Conservation (phyloP, 2,888 invertebrate genomes). For the Saturnia pavonia region DNA sequence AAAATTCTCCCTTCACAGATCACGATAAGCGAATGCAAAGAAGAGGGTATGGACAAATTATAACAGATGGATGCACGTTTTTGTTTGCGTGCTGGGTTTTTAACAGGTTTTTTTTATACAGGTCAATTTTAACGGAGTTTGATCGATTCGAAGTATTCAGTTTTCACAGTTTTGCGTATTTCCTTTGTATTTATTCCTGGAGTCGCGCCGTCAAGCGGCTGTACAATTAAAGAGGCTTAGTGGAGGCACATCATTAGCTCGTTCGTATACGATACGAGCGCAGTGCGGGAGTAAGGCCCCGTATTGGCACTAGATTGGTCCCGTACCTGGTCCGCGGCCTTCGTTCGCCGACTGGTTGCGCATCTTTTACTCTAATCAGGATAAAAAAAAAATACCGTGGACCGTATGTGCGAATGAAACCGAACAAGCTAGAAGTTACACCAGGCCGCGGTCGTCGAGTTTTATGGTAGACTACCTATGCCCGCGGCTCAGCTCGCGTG, state of each 20-base stretch:
- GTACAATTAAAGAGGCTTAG: slow-evolving; percentile 77
- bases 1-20: slow-evolving; percentile 65
- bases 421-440: slow-evolving; percentile 68
- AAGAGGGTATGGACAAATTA: slow-evolving; percentile 56
- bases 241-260: slow-evolving; percentile 74
- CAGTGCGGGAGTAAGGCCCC: slow-evolving; percentile 45
- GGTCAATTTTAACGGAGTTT: slow-evolving; percentile 53
- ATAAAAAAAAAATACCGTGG: slow-evolving; percentile 69
- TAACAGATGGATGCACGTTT: slow-evolving; percentile 50
- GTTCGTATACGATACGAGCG: slow-evolving; percentile 38
- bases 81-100: slow-evolving; percentile 38
- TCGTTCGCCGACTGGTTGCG: slow-evolving; percentile 75
- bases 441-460: slow-evolving; percentile 54
- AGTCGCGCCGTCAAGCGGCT: slow-evolving; percentile 41
- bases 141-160: slow-evolving; percentile 48
- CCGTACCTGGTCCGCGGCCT: slow-evolving; percentile 72
- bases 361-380: slow-evolving; percentile 79
- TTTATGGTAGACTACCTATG: too few relatives aligned
- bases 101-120: too few relatives aligned
- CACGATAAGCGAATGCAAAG: slow-evolving; percentile 58
- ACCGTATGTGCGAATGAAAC: slow-evolving; percentile 72
- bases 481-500: too few relatives aligned
- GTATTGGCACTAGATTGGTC: slow-evolving; percentile 37
- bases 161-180: slow-evolving; percentile 58
- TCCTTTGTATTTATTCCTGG: slow-evolving; percentile 63